Conservation (phyloP, 1,140 invertebrate genomes). For the Mercenaria mercenaria region DNA sequence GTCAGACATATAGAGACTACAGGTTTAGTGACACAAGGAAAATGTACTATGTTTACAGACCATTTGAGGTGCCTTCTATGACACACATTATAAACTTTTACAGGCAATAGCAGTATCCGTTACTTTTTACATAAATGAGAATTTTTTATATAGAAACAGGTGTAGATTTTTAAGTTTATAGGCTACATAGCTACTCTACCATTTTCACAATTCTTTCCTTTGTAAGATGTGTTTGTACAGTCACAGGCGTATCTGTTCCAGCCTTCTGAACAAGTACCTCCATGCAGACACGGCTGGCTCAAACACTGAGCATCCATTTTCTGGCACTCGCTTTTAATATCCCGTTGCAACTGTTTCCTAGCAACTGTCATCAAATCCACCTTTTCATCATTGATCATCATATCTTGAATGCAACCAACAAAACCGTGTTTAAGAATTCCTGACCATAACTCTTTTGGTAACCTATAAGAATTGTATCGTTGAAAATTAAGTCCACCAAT, state of each 20-base stretch:
- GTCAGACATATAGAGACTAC: no score
- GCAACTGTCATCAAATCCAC: conserved; percentile 96
- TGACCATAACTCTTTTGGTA: conserved; percentile 96
- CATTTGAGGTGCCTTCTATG: no score
- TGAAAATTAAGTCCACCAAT: conserved; percentile 90
- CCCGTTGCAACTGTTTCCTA: conserved; percentile 93
- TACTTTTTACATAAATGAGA: no score
- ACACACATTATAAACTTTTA: no score
- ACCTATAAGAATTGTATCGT: conserved; percentile 87
- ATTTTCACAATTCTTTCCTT: conserved; percentile 89
- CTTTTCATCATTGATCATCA: conserved; percentile 96
- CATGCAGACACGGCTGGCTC: conserved; percentile 96
- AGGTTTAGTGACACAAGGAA: no score
- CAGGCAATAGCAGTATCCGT: no score
- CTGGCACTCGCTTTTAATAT: conserved; percentile 78
- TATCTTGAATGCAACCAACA: conserved; percentile 97
- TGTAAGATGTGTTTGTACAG: conserved; percentile 95
- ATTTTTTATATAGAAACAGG: no score
- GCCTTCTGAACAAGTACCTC: conserved; percentile 95
- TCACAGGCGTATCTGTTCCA: conserved; percentile 99
- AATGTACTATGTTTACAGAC: no score
- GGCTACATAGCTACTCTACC: conserved; percentile 70
- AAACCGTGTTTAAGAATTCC: conserved; percentile 95
- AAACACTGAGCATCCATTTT: conserved; percentile 93
- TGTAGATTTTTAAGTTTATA: no score